phyloP scores from a whole-genome alignment of 2,113 vertebrate genomes.

The Plecotus auritus region DNA sequence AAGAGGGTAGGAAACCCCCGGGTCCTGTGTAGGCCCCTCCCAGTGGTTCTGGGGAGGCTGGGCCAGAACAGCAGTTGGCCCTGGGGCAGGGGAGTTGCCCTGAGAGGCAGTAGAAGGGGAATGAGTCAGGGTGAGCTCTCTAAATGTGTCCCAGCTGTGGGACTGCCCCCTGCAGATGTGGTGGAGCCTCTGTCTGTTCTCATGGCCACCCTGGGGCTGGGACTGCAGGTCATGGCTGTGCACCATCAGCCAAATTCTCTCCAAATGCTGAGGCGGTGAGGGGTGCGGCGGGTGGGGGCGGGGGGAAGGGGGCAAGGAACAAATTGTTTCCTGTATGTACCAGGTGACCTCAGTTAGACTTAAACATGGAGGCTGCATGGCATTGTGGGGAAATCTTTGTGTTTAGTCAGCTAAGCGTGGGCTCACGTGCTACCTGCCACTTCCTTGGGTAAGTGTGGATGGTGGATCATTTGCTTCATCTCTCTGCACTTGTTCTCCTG shows the following conservation, averaged over 20 bases:
- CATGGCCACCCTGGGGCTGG: not conserved
- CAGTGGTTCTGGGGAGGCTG: not conserved
- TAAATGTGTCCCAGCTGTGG: not conserved
- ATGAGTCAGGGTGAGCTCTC: not conserved
- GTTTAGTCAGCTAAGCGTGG: not conserved
- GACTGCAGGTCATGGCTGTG: not conserved
- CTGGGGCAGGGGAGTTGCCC: too few relatives aligned
- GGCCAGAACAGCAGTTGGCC: not conserved
- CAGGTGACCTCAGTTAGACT: not conserved
- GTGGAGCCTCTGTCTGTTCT: not conserved
- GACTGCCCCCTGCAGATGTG: not conserved
- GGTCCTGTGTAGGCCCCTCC: not conserved
- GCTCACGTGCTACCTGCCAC: not conserved
- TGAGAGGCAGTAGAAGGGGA: not conserved
- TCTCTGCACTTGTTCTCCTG: not conserved
- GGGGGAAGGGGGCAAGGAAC: not conserved
- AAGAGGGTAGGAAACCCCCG: not conserved
- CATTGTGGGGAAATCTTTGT: not conserved
- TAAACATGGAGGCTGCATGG: not conserved
- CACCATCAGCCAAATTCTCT: not conserved
- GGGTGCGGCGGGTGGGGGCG: fast-evolving
- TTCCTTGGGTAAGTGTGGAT: not conserved
- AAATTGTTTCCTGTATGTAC: not conserved
- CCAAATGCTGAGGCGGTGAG: not conserved
- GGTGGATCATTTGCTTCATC: not conserved